Base-by-base conservation (phyloP, 2,888 invertebrate genomes). In the Macrosoma leucophasiata region DNA sequence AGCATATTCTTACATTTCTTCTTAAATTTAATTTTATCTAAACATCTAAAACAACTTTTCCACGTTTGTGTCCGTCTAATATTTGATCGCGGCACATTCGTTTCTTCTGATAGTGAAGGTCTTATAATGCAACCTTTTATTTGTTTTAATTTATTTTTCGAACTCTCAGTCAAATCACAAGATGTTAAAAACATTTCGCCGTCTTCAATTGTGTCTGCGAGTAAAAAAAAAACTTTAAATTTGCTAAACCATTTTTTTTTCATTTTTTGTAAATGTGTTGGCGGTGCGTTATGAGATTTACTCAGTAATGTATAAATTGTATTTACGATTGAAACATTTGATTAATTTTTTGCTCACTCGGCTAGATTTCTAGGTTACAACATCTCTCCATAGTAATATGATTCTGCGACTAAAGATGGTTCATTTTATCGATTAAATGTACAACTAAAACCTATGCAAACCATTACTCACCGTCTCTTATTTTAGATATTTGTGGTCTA, bases 221-320 rank as follows among this genome's bases (percentile, higher is more conserved):
- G 44, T 46, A 36, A 36, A 43, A 30, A 33, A 30, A 28, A 15
- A 15, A 5, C 17, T 19, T 24, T 24, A 34, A 14, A 20, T 29
- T 25, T 13, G 12, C 18, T 8, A 8, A 19, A 21, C 8, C 14
- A 14, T 30, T 11, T 24, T 15, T 10, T 19, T 11, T 11, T 24
- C 13, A n/a, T 19, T 11, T 11, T 29, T 12, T 22, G 33, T 20
- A 18, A 17, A 36, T 32, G 33, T 29, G 8, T 49, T 52, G 60
- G 61, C 58, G 59, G 60, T 73, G 66, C 66, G 65, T 69, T 70
- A 62, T 56, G 11, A n/a, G n/a, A n/a, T n/a, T n/a, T n/a, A n/a
- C n/a, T n/a, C n/a, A n/a, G n/a, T n/a, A n/a, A n/a, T n/a, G n/a
- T n/a, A n/a, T n/a, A n/a, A n/a, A n/a, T n/a, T n/a, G n/a, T n/a